Conservation (phyloP, 2,797 vertebrate genomes). For the Danionella dracula region DNA sequence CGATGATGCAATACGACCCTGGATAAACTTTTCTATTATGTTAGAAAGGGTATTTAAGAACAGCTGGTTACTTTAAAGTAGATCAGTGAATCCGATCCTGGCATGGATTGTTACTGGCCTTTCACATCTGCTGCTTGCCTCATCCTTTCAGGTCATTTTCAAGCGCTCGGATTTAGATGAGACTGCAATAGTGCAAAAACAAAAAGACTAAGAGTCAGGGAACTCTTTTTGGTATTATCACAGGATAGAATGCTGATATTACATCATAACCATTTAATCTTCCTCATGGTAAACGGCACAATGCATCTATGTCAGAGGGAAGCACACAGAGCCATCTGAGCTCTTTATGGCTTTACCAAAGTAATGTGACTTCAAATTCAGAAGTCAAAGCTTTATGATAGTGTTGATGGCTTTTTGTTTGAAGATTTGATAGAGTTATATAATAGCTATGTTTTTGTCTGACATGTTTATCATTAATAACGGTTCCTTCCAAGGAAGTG, state of each 20-base stretch:
- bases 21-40: not conserved
- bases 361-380: slow-evolving; percentile 5
- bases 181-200: not conserved
- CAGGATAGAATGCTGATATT: slow-evolving; percentile 21
- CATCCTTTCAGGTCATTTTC: slow-evolving; percentile 8
- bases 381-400: not conserved
- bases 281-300: not conserved
- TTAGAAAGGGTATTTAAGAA: not conserved
- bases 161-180: slow-evolving; percentile 19
- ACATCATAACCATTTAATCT: slow-evolving; percentile 10
- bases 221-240: not conserved
- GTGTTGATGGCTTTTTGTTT: not conserved
- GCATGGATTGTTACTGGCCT: slow-evolving; percentile 8
- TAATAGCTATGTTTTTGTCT: not conserved
- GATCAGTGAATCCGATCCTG: slow-evolving; percentile 19
- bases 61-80: slow-evolving; percentile 8
- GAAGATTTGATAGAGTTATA: not conserved
- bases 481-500: not conserved
- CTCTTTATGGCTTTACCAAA: not conserved
- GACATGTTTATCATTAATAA: not conserved
- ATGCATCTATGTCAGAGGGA: not conserved
- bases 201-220: not conserved
- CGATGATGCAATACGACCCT: not conserved
- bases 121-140: slow-evolving; percentile 1
- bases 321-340: not conserved